These are phyloP conservation scores for Copidosoma floridanum DNA, from an alignment of 1,140 invertebrate genomes.

Conservation along the genomic window DNA sequence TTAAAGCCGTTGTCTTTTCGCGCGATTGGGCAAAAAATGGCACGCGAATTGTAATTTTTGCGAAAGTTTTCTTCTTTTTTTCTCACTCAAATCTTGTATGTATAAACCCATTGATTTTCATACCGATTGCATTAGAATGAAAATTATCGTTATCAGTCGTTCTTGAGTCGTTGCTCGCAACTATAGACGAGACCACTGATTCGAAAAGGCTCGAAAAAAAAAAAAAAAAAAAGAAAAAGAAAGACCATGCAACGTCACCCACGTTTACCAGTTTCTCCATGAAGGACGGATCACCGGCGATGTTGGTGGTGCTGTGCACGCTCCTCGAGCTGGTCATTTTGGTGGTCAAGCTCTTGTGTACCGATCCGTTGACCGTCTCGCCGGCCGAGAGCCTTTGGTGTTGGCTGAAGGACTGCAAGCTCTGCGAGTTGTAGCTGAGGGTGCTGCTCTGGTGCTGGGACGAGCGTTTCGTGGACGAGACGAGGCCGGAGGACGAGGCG, in stretches of 20 bases:
- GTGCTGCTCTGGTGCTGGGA: conserved; percentile 60
- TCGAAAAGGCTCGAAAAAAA: not conserved
- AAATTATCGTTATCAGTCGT: too few relatives aligned
- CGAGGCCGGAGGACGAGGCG: conserved; percentile 49
- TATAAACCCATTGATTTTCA: too few relatives aligned
- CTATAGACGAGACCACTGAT: too few relatives aligned
- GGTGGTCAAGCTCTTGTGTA: conserved; percentile 33
- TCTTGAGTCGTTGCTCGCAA: too few relatives aligned
- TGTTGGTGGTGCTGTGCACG: conserved; percentile 41
- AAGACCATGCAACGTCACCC: conserved; percentile 37
- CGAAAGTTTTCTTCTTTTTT: too few relatives aligned
- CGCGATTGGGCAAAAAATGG: too few relatives aligned
- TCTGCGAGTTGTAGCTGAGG: conserved; percentile 34
- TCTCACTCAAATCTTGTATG: too few relatives aligned
- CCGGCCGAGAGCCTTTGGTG: conserved; percentile 46
- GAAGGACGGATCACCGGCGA: conserved; percentile 38
- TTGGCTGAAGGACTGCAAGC: conserved; percentile 41
- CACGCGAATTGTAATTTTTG: too few relatives aligned
- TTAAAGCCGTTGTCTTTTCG: too few relatives aligned
- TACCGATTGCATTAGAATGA: too few relatives aligned
- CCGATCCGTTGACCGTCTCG: conserved; percentile 39
- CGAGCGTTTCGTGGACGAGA: conserved; percentile 50
- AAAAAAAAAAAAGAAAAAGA: not conserved
- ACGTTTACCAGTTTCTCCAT: conserved; percentile 53
- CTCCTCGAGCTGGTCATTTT: conserved; percentile 44